Conservation (phyloP, 2,888 invertebrate genomes). For the Euphydryas editha region DNA sequence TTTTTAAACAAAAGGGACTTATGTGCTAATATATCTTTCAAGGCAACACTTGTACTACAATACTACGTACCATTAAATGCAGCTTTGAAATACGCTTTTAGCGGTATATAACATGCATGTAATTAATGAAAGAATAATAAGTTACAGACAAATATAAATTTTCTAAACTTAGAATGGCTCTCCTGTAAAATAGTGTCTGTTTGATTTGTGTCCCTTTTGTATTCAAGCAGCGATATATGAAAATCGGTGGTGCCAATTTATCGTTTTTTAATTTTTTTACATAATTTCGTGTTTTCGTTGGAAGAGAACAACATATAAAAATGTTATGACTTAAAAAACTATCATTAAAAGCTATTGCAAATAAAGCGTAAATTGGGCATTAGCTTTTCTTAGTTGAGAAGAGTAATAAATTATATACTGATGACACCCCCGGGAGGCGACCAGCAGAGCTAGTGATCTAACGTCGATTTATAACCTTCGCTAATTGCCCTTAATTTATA, state of each 20-base stretch:
- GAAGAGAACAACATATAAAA: neutral
- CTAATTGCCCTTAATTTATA: conserved; percentile 75
- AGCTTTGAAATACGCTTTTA: too few species aligned
- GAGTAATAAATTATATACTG: conserved; percentile 67
- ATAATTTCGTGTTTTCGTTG: neutral
- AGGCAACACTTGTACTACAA: too few species aligned
- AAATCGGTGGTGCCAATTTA: conserved; percentile 52
- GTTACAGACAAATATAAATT: too few species aligned
- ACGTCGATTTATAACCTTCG: conserved; percentile 64
- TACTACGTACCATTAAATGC: too few species aligned
- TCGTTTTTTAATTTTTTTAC: conserved; percentile 51
- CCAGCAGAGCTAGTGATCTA: conserved; percentile 49
- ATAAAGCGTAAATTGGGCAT: conserved; percentile 38
- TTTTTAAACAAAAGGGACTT: too few species aligned
- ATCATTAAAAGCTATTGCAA: neutral
- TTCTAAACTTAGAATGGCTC: too few species aligned
- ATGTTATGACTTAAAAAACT: neutral
- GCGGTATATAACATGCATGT: too few species aligned
- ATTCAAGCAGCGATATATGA: too few species aligned
- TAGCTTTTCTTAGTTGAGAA: conserved; percentile 54
- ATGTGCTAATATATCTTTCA: too few species aligned
- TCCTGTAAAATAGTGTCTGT: too few species aligned
- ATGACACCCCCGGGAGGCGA: conserved; percentile 69
- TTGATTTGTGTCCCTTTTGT: too few species aligned
- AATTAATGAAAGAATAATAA: too few species aligned